Evolutionary conservation across 2,888 invertebrate genomes (phyloP), one percentile per base, ranked within the genome.

Genomic region (Allygus modestus): DNA sequence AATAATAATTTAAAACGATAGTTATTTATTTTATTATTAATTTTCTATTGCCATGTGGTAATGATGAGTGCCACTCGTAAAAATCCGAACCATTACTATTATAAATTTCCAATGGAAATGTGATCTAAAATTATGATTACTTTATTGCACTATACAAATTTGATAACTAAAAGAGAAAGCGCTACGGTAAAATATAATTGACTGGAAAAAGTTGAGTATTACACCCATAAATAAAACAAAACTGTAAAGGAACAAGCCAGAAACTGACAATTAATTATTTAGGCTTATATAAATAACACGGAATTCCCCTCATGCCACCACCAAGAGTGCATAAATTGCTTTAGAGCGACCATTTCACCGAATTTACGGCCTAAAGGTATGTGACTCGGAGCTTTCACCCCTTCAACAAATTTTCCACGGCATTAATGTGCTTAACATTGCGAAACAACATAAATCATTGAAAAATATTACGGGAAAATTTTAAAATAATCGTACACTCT

Each of bases 321-420:
- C 65, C 65, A 65, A 65, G 65, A 65, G 65, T 65, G 65, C 65
- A 65, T 65, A 65, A 65, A 65, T 65, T 65, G 65, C 28, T 65
- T 65, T 65, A 65, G 65, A 65, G 65, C 65, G 65, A 65, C 65
- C 65, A 65, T 65, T 65, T 65, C 65, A 65, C 28, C 1, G 31
- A 31, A 65, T 65, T 65, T 65, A 65, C 65, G 65, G 65, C 65
- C 26, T 28, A 65, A 65, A 65, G 65, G 65, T 65, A 65, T 65
- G 65, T 20, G 65, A 58, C 58, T 12, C 65, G 15, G 28, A 9
- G 31, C 65, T 65, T 28, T 65, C 31, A 28, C 31, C 65, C 65
- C 65, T 31, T 65, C 65, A 31, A 65, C 65, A 31, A 65, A 65
- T 65, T 65, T 65, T 65, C 65, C 65, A 28, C 65, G 5, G 31